Conservation (phyloP, 2,797 vertebrate species). For the Sebastes kiyomatsui region DNA sequence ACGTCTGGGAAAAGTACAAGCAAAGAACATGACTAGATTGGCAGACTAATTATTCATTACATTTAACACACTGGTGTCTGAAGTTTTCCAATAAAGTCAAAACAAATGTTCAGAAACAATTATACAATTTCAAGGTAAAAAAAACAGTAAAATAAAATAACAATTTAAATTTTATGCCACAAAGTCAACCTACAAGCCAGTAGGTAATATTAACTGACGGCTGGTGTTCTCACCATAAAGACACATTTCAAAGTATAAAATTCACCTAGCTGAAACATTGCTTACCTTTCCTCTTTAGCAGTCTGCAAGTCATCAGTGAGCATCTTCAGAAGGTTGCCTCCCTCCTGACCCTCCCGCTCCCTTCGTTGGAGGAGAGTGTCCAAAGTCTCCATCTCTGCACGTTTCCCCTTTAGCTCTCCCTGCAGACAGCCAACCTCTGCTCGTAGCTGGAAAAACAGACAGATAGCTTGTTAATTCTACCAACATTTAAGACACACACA, state of each 20-base stretch:
- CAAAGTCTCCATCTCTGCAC: conserved; percentile 86
- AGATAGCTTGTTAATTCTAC: background rate
- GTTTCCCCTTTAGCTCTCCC: conserved; percentile 81
- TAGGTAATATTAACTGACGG: background rate
- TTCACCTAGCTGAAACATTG: background rate
- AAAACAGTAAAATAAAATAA: background rate
- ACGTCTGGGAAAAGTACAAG: conserved; percentile 71
- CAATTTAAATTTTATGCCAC: background rate
- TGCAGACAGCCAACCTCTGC: conserved; percentile 83
- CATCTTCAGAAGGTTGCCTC: conserved; percentile 87
- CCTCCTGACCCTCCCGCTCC: conserved; percentile 89
- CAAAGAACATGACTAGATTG: background rate
- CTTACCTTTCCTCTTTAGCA: conserved; percentile 86
- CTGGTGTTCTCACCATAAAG: background rate
- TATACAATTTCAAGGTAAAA: background rate
- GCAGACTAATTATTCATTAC: background rate
- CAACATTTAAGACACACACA: background rate
- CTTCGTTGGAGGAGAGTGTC: conserved; percentile 84
- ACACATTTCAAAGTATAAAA: background rate
- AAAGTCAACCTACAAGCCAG: background rate
- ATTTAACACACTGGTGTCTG: background rate
- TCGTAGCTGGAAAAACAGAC: conserved; percentile 78
- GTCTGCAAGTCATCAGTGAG: conserved; percentile 85
- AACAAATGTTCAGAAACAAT: background rate
- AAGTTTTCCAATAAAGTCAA: background rate